A percentile compares a stretch with the other conserved stretches of the same genome.
phyloP scores from a whole-genome alignment of 2,888 invertebrate genomes.

The Scotopteryx bipunctaria region DNA sequence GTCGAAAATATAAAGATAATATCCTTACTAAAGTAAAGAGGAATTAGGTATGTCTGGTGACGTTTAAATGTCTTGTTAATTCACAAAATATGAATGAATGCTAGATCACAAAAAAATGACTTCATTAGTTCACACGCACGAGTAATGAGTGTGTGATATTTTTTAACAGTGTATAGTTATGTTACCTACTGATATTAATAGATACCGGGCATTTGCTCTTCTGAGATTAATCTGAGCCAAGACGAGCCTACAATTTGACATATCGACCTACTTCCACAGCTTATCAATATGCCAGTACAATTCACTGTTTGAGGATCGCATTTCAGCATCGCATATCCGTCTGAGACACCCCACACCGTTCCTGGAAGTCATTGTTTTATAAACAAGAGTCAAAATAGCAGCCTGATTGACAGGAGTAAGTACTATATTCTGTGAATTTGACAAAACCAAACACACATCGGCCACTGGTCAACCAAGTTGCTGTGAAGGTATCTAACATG shows the following conservation, averaged over 20 bases:
- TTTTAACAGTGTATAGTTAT: too few relatives aligned
- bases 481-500: too few relatives aligned
- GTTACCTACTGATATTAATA: too few relatives aligned
- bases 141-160: too few relatives aligned
- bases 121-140: too few relatives aligned
- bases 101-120: too few relatives aligned
- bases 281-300: conserved; percentile 22
- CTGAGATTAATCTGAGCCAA: too few relatives aligned
- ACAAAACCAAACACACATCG: too few relatives aligned
- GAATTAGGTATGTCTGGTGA: not conserved
- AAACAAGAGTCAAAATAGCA: conserved; percentile 47
- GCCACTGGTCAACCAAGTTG: too few relatives aligned
- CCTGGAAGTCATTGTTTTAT: conserved; percentile 59
- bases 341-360: conserved; percentile 48
- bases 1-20: not conserved
- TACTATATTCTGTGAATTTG: conserved; percentile 1
- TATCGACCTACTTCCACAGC: conserved; percentile 21
- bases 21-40: not conserved
- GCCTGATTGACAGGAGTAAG: conserved; percentile 13
- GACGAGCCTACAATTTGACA: too few relatives aligned
- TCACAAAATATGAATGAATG: too few relatives aligned
- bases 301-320: conserved; percentile 28
- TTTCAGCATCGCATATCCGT: conserved; percentile 34
- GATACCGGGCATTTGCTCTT: too few relatives aligned
- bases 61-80: not conserved